These are phyloP conservation scores for Suillia variegata DNA, from an alignment of 2,888 invertebrate species.

Conservation along the genomic window DNA sequence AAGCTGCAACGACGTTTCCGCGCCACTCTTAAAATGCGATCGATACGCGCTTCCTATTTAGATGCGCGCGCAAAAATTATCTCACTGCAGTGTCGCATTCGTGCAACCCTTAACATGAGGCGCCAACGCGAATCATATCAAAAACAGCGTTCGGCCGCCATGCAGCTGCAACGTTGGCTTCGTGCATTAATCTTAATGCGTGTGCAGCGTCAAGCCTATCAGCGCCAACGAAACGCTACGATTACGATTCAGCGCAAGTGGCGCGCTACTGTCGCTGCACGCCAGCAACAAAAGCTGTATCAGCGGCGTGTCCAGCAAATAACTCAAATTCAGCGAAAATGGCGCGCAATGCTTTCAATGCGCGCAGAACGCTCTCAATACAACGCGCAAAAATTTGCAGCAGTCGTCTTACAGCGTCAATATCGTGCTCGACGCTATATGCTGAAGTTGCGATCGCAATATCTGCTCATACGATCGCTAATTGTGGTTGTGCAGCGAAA, in stretches of 20 bases:
- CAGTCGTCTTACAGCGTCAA: slow-evolving; percentile 45
- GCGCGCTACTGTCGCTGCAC: slow-evolving; percentile 50
- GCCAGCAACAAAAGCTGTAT: slow-evolving; percentile 30
- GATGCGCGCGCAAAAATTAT: slow-evolving; percentile 40
- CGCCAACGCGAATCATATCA: slow-evolving; percentile 30
- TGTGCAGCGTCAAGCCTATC: slow-evolving; percentile 25
- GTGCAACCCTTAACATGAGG: slow-evolving; percentile 47
- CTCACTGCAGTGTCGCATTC: slow-evolving; percentile 49
- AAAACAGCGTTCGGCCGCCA: slow-evolving; percentile 33
- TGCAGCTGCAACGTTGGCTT: slow-evolving; percentile 44
- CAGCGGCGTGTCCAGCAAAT: slow-evolving; percentile 24
- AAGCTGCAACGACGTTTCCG: slow-evolving; percentile 43
- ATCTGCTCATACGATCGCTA: slow-evolving; percentile 44
- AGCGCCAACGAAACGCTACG: slow-evolving; percentile 26
- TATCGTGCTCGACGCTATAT: slow-evolving; percentile 43
- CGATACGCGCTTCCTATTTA: slow-evolving; percentile 33
- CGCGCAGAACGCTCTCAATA: slow-evolving; percentile 40
- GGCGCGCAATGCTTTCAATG: slow-evolving; percentile 55
- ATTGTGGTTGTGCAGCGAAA: slow-evolving; percentile 49
- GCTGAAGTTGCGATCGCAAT: slow-evolving; percentile 44
- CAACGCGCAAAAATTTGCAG: slow-evolving; percentile 37
- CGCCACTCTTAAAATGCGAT: slow-evolving; percentile 38
- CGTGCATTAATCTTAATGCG: slow-evolving; percentile 34
- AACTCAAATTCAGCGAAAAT: slow-evolving; percentile 57
- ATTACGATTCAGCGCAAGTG: slow-evolving; percentile 49